Evolutionary conservation across 1,140 invertebrate genomes (phyloP), one percentile per base, ranked within the genome.

Genomic region (Helicoverpa zea): DNA sequence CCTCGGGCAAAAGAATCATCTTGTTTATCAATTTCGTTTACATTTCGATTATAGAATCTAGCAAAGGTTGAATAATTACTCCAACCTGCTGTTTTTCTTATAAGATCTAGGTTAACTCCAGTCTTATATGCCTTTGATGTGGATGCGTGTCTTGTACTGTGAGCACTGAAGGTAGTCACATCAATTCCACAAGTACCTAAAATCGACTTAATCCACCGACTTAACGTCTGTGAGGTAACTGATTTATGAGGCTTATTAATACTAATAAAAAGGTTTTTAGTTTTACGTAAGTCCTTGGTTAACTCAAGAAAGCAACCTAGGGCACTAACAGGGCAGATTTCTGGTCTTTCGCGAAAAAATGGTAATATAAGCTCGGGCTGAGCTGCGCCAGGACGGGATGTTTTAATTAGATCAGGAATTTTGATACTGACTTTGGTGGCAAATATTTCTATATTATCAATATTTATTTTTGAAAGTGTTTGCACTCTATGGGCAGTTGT

Each of bases 61-160:
- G 86, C 85, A 80, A 91, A 90, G 2, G 80, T 84, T n/a, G 87
- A 87, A 3, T 54, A 23, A 2, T 58, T 56, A 14, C 82, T 78
- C 87, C 86, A 91, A 29, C 86, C 86, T 29, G 86, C 85, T 9
- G 87, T 78, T 70, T 75, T 79, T 73, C 85, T 68, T 14, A 91
- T 90, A 16, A 82, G 4, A 18, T 91, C 85, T 59, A 87, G 1
- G 79, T 81, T 47, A 68, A 84, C n/a, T 75, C 87, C 84, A 66
- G 81, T 23, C 66, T 47, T 14, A 79, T 74, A 23, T 35, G 87
- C 77, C 73, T 83, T 79, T 51, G 85, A 80, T 16, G 81, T 84
- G 80, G 87, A 12, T 10, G 87, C 87, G 68, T 90, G 89, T 0
- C 88, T 79, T 14, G 85, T 87, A 63, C 83, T 86, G 63, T 90